These are phyloP conservation scores for Diarsia rubi DNA, from an alignment of 2,888 invertebrate genomes.

Conservation along the genomic window DNA sequence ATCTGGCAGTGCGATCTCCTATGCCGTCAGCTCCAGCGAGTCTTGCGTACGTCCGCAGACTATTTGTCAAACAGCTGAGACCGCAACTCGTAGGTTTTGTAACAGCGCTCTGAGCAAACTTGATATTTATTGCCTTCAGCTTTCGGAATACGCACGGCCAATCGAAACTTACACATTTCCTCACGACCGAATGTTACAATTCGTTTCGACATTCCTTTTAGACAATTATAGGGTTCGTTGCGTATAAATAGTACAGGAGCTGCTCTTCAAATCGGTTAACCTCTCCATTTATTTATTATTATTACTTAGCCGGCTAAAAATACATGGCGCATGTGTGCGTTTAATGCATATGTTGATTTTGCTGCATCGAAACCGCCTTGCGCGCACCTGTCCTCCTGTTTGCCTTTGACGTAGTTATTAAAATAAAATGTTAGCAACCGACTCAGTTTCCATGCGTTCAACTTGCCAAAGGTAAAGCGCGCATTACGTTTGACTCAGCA, in stretches of 20 bases:
- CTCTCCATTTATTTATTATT: slow-evolving; percentile 73
- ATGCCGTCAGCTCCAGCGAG: slow-evolving; percentile 67
- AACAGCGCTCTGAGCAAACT: slow-evolving; percentile 84
- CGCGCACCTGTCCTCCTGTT: slow-evolving; percentile 80
- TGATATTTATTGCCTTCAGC: slow-evolving; percentile 84
- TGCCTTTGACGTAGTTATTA: slow-evolving; percentile 70
- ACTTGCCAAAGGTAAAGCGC: neutral
- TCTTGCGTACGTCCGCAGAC: slow-evolving; percentile 75
- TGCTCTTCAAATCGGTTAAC: slow-evolving; percentile 74
- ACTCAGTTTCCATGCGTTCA: slow-evolving; percentile 20
- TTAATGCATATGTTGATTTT: slow-evolving; percentile 77
- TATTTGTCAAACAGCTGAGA: slow-evolving; percentile 83
- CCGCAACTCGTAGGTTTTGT: slow-evolving; percentile 83
- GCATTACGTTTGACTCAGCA: slow-evolving; percentile 31
- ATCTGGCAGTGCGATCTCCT: slow-evolving; percentile 57
- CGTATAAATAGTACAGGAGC: slow-evolving; percentile 74
- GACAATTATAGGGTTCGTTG: slow-evolving; percentile 57
- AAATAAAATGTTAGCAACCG: slow-evolving; percentile 42
- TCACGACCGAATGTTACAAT: slow-evolving; percentile 70
- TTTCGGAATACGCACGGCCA: slow-evolving; percentile 81
- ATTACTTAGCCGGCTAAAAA: slow-evolving; percentile 81
- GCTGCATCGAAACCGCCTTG: slow-evolving; percentile 74
- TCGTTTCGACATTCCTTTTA: slow-evolving; percentile 65
- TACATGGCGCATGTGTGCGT: slow-evolving; percentile 78
- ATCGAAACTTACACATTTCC: slow-evolving; percentile 77